Evolutionary conservation across 2,113 vertebrate species (phyloP).

Genomic region (Brachyistius frenatus): DNA sequence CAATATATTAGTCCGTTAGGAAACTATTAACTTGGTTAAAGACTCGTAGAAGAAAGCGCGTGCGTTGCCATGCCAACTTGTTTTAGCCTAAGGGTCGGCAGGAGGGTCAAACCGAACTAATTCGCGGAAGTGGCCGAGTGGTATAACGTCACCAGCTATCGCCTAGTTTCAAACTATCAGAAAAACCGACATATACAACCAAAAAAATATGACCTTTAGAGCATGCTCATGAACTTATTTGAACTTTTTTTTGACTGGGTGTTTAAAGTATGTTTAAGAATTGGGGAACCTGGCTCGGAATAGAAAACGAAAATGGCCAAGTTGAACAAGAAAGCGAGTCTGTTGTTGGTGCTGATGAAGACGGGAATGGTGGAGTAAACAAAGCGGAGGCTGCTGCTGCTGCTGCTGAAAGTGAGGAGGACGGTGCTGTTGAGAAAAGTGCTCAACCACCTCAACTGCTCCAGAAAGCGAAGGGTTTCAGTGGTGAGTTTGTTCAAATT

Average conservation of each 20-base stretch:
- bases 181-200: neutral
- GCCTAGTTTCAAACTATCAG: neutral
- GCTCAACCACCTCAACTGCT: conserved; percentile 3
- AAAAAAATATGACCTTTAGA: neutral
- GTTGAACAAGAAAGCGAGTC: conserved; percentile 16
- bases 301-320: conserved; percentile 35
- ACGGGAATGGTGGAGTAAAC: conserved; percentile 13
- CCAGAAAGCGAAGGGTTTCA: conserved; percentile 27
- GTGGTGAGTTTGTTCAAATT: conserved; percentile 29
- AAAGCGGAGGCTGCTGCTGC: neutral
- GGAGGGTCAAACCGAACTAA: conserved; percentile 16
- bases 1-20: neutral
- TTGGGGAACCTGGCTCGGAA: conserved; percentile 60
- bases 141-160: conserved; percentile 21
- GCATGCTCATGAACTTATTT: neutral
- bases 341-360: conserved; percentile 2
- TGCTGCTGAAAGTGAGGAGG: neutral
- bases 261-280: conserved; percentile 59
- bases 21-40: neutral
- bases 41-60: neutral
- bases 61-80: conserved; percentile 56
- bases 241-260: neutral
- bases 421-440: neutral
- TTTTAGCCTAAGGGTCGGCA: neutral
- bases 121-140: conserved; percentile 54